Evolutionary conservation across 2,888 invertebrate species (phyloP).

Genomic region (Metacarcinus magister): DNA sequence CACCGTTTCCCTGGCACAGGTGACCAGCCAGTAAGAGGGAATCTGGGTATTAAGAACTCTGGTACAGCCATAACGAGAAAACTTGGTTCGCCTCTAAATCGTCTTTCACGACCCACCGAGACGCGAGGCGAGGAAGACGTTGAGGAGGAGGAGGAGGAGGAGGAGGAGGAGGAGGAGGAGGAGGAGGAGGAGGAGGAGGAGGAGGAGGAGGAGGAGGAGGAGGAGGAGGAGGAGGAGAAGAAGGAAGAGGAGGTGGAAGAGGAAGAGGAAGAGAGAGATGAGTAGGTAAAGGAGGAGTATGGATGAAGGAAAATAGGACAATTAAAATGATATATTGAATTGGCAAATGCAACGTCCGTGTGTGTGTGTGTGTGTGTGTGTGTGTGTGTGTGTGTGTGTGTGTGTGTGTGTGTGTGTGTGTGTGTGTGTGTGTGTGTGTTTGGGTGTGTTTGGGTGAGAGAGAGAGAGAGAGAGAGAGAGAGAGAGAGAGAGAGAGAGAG

Average conservation of each 20-base stretch:
- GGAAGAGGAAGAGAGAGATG: too few relatives aligned
- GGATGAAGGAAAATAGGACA: neutral
- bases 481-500: neutral
- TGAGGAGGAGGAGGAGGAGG: neutral
- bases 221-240: neutral
- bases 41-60: conserved; percentile 48
- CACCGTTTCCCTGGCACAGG: neutral
- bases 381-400: conserved; percentile 48
- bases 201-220: neutral
- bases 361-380: conserved; percentile 48
- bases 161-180: neutral
- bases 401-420: conserved; percentile 32
- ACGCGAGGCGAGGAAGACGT: neutral
- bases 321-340: neutral
- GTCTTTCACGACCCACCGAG: conserved; percentile 45
- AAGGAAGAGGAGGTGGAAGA: too few relatives aligned
- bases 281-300: neutral
- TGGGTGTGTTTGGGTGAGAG: neutral
- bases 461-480: too few relatives aligned
- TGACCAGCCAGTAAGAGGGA: conserved; percentile 36
- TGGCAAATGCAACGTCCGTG: neutral
- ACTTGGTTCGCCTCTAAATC: conserved; percentile 48
- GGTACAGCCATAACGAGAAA: conserved; percentile 43
- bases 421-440: conserved; percentile 4
- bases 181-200: neutral